These are phyloP conservation scores for Arctia plantaginis DNA, from an alignment of 2,888 invertebrate species.

Conservation along the genomic window DNA sequence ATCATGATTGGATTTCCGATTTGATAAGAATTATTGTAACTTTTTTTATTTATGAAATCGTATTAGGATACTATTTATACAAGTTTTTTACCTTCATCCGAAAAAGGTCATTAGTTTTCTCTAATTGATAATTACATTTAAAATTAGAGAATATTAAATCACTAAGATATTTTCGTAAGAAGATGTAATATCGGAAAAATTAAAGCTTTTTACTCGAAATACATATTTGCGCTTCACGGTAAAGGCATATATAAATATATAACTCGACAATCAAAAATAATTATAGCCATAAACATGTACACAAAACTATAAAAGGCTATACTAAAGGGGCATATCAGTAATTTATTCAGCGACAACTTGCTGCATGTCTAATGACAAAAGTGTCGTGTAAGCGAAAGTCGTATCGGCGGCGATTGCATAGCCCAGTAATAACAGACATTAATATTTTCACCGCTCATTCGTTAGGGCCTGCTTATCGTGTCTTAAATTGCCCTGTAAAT, in stretches of 20 bases:
- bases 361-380: constrained; percentile 59
- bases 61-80: neutral
- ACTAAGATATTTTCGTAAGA: neutral
- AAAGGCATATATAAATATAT: no score
- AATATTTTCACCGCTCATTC: constrained; percentile 57
- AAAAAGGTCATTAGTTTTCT: neutral
- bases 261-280: neutral
- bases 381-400: constrained; percentile 49
- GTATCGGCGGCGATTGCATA: constrained; percentile 41
- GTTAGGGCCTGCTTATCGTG: constrained; percentile 19
- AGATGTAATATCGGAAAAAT: neutral
- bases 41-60: no score
- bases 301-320: constrained; percentile 16
- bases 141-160: no score
- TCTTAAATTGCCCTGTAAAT: constrained; percentile 13
- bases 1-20: neutral
- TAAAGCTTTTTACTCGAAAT: neutral
- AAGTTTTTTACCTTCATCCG: neutral
- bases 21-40: neutral
- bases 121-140: neutral
- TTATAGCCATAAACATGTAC: neutral
- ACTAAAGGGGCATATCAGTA: constrained; percentile 31
- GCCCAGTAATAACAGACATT: constrained; percentile 47
- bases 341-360: constrained; percentile 61
- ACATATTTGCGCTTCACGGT: no score